phyloP scores from a whole-genome alignment of 2,113 vertebrate species.

The Cebidichthys violaceus region DNA sequence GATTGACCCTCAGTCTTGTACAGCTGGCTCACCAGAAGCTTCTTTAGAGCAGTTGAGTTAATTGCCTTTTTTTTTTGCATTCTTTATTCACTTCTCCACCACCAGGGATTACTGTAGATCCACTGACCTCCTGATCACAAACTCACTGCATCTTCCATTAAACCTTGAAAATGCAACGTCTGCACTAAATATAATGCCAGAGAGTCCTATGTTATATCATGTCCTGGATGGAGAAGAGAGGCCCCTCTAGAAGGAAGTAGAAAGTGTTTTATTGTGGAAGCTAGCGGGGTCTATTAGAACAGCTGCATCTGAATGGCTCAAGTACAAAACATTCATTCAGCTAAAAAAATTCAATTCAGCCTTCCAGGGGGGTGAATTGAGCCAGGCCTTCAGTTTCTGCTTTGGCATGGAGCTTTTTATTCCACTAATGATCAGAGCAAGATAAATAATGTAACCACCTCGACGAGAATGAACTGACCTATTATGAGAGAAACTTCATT shows the following conservation, averaged over 20 bases:
- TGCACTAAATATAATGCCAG: conserved; percentile 1
- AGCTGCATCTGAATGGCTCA: conserved; percentile 43
- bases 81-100: conserved; percentile 18
- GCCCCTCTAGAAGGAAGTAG: conserved; percentile 10
- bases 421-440: conserved; percentile 9
- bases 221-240: neutral
- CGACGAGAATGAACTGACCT: neutral
- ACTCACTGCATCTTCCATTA: conserved; percentile 10
- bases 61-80: conserved; percentile 24
- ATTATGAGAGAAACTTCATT: conserved; percentile 28
- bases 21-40: conserved; percentile 32
- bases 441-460: conserved; percentile 10
- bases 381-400: conserved; percentile 23
- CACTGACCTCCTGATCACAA: conserved; percentile 37
- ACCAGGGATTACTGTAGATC: conserved; percentile 15
- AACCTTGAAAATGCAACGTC: conserved; percentile 26
- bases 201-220: conserved; percentile 13
- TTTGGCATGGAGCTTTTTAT: conserved; percentile 16
- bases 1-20: conserved; percentile 9
- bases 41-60: conserved; percentile 8
- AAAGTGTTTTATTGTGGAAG: conserved; percentile 35
- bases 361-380: conserved; percentile 17
- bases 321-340: conserved; percentile 56
- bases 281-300: conserved; percentile 34
- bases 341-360: conserved; percentile 20